Evolutionary conservation across 2,797 vertebrate species (phyloP).

Genomic region (Ciconia nigra): DNA sequence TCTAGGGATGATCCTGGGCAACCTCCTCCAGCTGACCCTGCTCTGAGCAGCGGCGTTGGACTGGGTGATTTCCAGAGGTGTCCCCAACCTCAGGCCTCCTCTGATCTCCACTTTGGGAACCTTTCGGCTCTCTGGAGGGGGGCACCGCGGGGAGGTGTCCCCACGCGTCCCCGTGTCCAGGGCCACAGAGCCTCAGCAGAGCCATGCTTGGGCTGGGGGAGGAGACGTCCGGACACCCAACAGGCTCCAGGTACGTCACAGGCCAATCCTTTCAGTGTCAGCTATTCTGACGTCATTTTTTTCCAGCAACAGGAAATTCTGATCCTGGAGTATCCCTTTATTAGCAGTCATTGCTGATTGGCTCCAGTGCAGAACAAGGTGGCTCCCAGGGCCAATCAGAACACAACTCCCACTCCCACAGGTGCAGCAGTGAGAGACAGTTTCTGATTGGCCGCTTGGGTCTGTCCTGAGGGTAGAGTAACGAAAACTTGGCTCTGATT

Average conservation of each 20-base stretch:
- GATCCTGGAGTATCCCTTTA: background rate
- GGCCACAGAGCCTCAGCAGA: background rate
- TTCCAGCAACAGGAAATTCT: background rate
- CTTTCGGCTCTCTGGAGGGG: background rate
- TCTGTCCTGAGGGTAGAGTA: background rate
- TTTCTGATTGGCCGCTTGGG: background rate
- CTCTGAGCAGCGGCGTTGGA: background rate
- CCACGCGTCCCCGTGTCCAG: rapidly evolving
- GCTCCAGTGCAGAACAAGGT: background rate
- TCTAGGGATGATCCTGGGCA: background rate
- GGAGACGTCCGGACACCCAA: background rate
- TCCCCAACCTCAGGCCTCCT: background rate
- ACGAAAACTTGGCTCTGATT: background rate
- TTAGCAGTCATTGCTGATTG: background rate
- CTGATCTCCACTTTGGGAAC: background rate
- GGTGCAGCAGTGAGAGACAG: rapidly evolving
- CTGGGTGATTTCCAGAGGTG: background rate
- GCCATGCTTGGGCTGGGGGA: rapidly evolving
- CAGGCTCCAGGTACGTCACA: background rate
- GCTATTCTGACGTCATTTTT: background rate
- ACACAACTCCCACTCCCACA: too few species aligned
- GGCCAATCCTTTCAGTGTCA: background rate
- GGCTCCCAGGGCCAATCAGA: background rate
- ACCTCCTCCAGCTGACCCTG: background rate
- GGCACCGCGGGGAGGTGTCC: too few species aligned